A percentile compares a stretch with the other conserved stretches of the same genome.
These are phyloP conservation scores for Drosophila kokeensis DNA, from an alignment of 2,888 invertebrate genomes.

Conservation along the genomic window DNA sequence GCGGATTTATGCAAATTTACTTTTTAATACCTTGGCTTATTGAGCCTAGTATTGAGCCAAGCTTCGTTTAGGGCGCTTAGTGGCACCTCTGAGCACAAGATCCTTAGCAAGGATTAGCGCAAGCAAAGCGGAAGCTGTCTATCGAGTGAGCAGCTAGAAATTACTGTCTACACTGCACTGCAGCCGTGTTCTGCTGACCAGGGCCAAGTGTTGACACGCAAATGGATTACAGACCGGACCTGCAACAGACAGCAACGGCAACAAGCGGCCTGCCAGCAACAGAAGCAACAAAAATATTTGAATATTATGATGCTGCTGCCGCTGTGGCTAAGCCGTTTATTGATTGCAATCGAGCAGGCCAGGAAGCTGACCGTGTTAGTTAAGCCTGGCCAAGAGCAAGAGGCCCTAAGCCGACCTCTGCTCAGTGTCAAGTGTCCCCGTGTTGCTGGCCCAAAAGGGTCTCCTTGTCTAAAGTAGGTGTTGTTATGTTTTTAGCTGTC, in stretches of 20 bases:
- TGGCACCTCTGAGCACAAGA: conserved; percentile 55
- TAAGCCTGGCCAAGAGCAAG: conserved; percentile 38
- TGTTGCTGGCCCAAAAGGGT: conserved; percentile 37
- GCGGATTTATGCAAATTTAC: conserved; percentile 77
- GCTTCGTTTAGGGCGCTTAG: conserved; percentile 73
- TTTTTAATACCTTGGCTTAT: conserved; percentile 76
- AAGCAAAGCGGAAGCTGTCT: conserved; percentile 48
- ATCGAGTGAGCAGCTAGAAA: conserved; percentile 1
- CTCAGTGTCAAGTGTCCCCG: conserved; percentile 73
- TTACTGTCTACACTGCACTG: not conserved
- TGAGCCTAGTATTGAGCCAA: conserved; percentile 54
- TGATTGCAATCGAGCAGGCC: conserved; percentile 73
- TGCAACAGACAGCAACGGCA: conserved; percentile 12
- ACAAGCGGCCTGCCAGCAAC: not conserved
- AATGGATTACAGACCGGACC: conserved; percentile 69
- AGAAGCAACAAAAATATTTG: conserved; percentile 53
- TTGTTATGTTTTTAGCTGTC: conserved; percentile 80
- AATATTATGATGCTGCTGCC: conserved; percentile 60
- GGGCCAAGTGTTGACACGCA: conserved; percentile 72
- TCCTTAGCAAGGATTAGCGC: conserved; percentile 46
- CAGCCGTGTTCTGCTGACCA: conserved; percentile 13
- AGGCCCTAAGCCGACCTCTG: conserved; percentile 36
- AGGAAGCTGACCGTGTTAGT: conserved; percentile 39
- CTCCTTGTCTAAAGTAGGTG: conserved; percentile 63
- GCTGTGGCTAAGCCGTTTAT: conserved; percentile 74